Evolutionary conservation across 2,888 invertebrate genomes (phyloP).

Genomic region (Drosophila atripex): DNA sequence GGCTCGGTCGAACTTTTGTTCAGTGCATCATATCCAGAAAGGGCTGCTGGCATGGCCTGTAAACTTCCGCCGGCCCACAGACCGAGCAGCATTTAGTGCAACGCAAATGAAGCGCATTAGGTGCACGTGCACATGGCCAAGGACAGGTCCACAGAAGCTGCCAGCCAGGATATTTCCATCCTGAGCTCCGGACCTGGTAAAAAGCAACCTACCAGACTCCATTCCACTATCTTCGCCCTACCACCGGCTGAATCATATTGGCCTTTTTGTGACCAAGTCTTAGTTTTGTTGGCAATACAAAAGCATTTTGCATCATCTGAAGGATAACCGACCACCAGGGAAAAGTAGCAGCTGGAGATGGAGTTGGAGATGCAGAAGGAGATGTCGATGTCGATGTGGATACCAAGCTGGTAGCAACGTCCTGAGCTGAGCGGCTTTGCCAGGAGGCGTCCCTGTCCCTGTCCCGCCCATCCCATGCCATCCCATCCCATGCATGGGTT

Average conservation of each 20-base stretch:
- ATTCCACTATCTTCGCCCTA: neutral
- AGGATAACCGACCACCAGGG: conserved; percentile 41
- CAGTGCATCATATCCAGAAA: conserved; percentile 42
- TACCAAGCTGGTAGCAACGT: conserved; percentile 42
- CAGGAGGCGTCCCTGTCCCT: conserved; percentile 24
- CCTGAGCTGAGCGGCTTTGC: conserved; percentile 63
- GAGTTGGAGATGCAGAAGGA: conserved; percentile 7
- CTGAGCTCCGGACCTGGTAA: conserved; percentile 13
- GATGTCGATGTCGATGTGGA: conserved; percentile 34
- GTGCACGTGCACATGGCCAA: conserved; percentile 62
- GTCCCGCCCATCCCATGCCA: too few relatives aligned
- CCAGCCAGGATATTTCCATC: neutral
- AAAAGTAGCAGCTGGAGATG: conserved; percentile 18
- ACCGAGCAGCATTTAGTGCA: conserved; percentile 68
- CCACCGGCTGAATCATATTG: conserved; percentile 33
- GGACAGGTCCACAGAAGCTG: conserved; percentile 23
- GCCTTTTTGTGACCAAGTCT: conserved; percentile 41
- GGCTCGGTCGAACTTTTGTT: neutral
- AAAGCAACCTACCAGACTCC: conserved; percentile 11
- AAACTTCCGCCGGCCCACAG: conserved; percentile 11
- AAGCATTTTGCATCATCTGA: conserved; percentile 68
- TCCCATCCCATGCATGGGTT: conserved; percentile 9
- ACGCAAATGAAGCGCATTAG: conserved; percentile 79
- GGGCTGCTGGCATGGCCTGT: conserved; percentile 21
- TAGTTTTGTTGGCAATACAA: conserved; percentile 69